Evolutionary conservation across 2,113 vertebrate genomes (phyloP).

Genomic region (Gobio gobio): DNA sequence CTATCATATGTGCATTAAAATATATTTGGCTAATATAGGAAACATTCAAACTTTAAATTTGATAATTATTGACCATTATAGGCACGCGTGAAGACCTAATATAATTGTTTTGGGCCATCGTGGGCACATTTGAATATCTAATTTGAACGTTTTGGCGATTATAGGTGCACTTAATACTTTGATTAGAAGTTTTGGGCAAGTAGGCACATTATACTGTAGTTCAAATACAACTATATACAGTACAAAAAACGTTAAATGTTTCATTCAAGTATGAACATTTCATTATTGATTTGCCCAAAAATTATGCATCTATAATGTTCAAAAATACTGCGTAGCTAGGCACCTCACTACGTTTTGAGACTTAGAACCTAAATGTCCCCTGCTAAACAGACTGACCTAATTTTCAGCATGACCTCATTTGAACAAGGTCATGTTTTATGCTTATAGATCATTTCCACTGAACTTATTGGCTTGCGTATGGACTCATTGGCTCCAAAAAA

Average conservation of each 20-base stretch:
- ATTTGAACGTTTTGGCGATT: neutral
- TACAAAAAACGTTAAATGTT: neutral
- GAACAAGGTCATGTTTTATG: conserved; percentile 23
- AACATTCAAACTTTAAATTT: neutral
- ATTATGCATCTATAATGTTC: neutral
- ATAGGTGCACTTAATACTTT: neutral
- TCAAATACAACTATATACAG: neutral
- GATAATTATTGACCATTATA: neutral
- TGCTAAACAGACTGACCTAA: neutral
- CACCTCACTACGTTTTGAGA: neutral
- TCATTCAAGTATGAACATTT: neutral
- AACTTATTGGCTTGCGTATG: neutral
- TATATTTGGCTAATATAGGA: neutral
- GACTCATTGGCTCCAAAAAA: neutral
- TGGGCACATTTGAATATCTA: neutral
- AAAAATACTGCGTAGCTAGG: neutral
- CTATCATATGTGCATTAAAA: neutral
- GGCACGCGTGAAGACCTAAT: neutral
- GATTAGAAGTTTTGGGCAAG: no score
- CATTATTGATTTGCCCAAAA: neutral
- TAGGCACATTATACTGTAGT: no score
- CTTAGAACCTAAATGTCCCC: neutral
- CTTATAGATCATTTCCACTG: neutral
- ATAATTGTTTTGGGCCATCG: neutral
- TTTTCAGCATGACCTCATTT: conserved; percentile 1